Evolutionary conservation across 2,888 invertebrate species (phyloP), one percentile per base, ranked within the genome.

Genomic region (Fragum fragum): DNA sequence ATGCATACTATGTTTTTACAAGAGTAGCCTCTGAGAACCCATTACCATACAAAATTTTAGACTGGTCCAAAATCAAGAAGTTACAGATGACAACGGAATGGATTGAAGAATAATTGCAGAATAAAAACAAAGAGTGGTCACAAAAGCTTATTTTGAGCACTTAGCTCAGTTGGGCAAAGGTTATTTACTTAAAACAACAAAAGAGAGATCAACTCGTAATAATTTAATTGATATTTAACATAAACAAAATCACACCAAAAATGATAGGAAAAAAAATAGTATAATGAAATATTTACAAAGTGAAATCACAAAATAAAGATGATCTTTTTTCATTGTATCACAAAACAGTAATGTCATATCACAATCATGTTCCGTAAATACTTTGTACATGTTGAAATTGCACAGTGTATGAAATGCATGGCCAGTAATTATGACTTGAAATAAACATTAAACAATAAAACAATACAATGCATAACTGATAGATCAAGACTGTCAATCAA

Each of bases 401-500:
- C 61, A 61, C 61, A 61, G 61, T 61, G 61, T 61, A 61, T 61
- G 61, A 61, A 61, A 61, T 61, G 61, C 61, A 61, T 61, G 61
- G 61, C 61, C 61, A 32, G 61, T 32, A 14, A 61, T 28, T 61
- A 61, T 61, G 61, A 61, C 61, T 23, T 26, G 23, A 26, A 57
- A 57, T 5, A 11, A 57, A 57, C 32, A 36, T 36, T 36, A 6
- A 36, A 36, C 32, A 36, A 36, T 36, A 36, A 36, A 36, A 36
- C 32, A 36, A 9, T 36, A 36, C 32, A 36, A 36, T 36, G 9
- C 32, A 36, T 36, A 36, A 9, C 9, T 36, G n/a, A n/a, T n/a
- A n/a, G n/a, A n/a, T n/a, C n/a, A n/a, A n/a, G n/a, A n/a, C n/a
- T n/a, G n/a, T n/a, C n/a, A n/a, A n/a, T n/a, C n/a, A n/a, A n/a